A percentile compares a stretch with the other conserved stretches of the same genome.
Evolutionary conservation across 2,113 vertebrate species (phyloP).

Genomic region (Eurystomus gularis): DNA sequence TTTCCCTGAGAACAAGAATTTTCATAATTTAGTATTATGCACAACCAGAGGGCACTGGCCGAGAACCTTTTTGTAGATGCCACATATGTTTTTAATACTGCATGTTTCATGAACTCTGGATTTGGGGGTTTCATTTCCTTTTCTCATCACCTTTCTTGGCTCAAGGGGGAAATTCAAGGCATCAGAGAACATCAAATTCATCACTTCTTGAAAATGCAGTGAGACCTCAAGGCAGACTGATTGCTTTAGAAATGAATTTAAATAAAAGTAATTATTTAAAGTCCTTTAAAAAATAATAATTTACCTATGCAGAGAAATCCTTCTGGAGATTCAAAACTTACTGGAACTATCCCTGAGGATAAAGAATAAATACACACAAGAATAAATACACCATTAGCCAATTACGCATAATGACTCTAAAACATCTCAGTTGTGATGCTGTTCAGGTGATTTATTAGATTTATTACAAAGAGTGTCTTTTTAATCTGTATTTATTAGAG

Average conservation of each 20-base stretch:
- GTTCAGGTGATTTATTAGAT: constrained; percentile 66
- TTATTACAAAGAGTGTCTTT: background rate
- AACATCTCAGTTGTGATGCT: constrained; percentile 11
- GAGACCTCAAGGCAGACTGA: constrained; percentile 53
- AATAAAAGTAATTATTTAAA: constrained; percentile 71
- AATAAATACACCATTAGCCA: constrained; percentile 68
- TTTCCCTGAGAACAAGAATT: background rate
- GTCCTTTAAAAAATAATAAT: constrained; percentile 56
- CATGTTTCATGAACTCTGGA: constrained; percentile 3
- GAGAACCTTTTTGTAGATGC: background rate
- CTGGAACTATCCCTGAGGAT: constrained; percentile 60
- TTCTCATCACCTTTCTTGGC: constrained; percentile 63
- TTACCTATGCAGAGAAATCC: constrained; percentile 52
- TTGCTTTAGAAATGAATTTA: constrained; percentile 63
- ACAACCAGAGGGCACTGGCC: background rate
- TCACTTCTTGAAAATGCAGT: constrained; percentile 60
- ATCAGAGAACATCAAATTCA: constrained; percentile 62
- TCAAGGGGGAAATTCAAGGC: constrained; percentile 42
- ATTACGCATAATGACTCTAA: constrained; percentile 70
- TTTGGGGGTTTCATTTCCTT: constrained; percentile 44
- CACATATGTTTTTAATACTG: constrained; percentile 43
- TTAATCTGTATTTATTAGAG: constrained; percentile 24
- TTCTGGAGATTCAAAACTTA: constrained; percentile 64
- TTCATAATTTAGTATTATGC: background rate
- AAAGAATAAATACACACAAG: constrained; percentile 32